Percentiles rank a stretch among this genome's conserved stretches.
These are phyloP conservation scores for Drosophila orosa DNA, from an alignment of 1,140 invertebrate species.

Conservation along the genomic window DNA sequence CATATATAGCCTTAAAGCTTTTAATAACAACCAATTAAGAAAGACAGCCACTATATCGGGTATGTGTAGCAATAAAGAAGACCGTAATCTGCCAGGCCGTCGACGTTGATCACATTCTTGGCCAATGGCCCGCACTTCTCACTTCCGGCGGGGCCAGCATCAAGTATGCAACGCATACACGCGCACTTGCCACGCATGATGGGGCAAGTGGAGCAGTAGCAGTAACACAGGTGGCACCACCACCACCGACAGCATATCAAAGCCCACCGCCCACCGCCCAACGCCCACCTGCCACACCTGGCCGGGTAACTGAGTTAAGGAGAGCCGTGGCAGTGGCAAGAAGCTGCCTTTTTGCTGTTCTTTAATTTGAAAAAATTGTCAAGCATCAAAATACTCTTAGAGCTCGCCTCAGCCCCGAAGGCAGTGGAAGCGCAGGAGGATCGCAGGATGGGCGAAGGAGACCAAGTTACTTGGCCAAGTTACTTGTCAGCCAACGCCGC, in stretches of 20 bases:
- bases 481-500: conserved; percentile 30
- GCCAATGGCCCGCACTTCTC: conserved; percentile 17
- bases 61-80: neutral
- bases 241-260: neutral
- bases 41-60: neutral
- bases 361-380: conserved; percentile 81
- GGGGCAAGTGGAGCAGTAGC: conserved; percentile 42
- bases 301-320: conserved; percentile 48
- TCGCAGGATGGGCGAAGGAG: neutral
- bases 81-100: neutral
- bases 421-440: conserved; percentile 1
- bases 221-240: conserved; percentile 12
- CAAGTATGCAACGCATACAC: conserved; percentile 36
- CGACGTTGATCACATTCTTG: conserved; percentile 17
- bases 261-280: neutral
- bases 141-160: conserved; percentile 9
- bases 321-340: conserved; percentile 22
- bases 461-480: conserved; percentile 40
- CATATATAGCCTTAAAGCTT: neutral
- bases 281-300: conserved; percentile 5
- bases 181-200: conserved; percentile 30
- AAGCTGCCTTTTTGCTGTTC: conserved; percentile 32
- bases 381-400: conserved; percentile 82
- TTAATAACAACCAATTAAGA: neutral
- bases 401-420: conserved; percentile 32